Base-by-base conservation (phyloP, 2,888 invertebrate genomes). In the Leptinotarsa haldemani region DNA sequence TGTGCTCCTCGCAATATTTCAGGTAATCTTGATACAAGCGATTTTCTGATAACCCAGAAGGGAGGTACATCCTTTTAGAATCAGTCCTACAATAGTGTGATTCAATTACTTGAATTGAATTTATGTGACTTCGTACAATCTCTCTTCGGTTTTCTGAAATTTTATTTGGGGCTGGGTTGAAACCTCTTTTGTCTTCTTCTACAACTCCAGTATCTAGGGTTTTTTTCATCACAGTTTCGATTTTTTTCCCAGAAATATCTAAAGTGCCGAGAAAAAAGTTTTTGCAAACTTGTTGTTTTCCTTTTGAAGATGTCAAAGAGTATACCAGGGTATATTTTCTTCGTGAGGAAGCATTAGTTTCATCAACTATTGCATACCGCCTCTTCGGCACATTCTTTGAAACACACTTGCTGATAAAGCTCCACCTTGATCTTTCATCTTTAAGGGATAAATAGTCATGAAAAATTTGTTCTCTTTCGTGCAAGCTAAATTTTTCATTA, bases 1-100 rank as follows among this genome's bases (percentile, higher is more conserved):
- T 13, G 20, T 7, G 48, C 58, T 69, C 61, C 30, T 30, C 40
- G 46, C 61, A 61, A 61, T 53, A 69, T 61, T 69, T 61, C 22
- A 61, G 7, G 7, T 69, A 69, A 46, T 69, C 69, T 58, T 61
- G 46, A 69, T 69, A 69, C n/a, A 69, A 20, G 40, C 61, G n/a
- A 61, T 56, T 69, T 61, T 69, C 69, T 61, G 61, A 69, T 61
- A 69, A 69, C n/a, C 69, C 69, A 16, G 63, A 20, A 16, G 30
- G 69, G n/a, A 69, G 25, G 47, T 69, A 61, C 63, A 25, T 56
- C 18, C 69, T 69, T 53, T 69, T 58, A 25, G 69, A 53, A 56
- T 3, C 4, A 56, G 12, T 61, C 48, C 69, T 61, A 61, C 22
- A 61, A 61, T 61, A 61, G 20, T 30, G 30, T 30, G 30, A 30